These are phyloP conservation scores for Philonicus albiceps DNA, from an alignment of 2,888 invertebrate genomes.

Conservation along the genomic window DNA sequence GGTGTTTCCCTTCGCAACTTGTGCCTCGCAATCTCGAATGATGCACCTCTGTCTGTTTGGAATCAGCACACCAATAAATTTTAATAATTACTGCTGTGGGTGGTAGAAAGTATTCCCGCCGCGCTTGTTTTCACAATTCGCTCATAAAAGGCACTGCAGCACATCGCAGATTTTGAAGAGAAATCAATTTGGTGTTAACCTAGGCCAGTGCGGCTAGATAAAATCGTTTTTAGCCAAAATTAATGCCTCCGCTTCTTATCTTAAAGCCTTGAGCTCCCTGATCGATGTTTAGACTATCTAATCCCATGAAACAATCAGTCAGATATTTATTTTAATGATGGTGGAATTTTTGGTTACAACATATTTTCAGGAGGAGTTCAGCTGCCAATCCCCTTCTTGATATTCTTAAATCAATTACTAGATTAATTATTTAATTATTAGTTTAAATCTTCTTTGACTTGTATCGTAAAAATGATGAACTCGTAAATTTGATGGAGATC, in stretches of 20 bases:
- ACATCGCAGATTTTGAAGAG: not conserved
- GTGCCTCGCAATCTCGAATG: not conserved
- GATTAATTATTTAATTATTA: too few species aligned
- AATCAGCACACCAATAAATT: not conserved
- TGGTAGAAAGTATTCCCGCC: not conserved
- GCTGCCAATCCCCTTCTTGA: not conserved
- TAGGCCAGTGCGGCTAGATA: not conserved
- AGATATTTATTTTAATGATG: not conserved
- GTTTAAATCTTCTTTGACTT: too few species aligned
- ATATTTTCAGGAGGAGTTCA: not conserved
- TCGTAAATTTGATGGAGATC: too few species aligned
- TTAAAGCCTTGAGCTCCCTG: not conserved
- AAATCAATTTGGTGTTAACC: not conserved
- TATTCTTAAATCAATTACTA: not conserved
- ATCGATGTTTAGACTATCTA: not conserved
- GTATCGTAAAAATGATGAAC: too few species aligned
- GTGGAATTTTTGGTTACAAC: not conserved
- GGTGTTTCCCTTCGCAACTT: not conserved
- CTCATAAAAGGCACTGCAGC: not conserved
- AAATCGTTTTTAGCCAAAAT: not conserved
- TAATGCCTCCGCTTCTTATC: not conserved
- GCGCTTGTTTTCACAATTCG: not conserved
- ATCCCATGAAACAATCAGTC: not conserved
- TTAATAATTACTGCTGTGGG: not conserved
- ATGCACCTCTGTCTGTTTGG: not conserved